Conservation (phyloP, 2,888 invertebrate species). For the Ferrisia virgata region DNA sequence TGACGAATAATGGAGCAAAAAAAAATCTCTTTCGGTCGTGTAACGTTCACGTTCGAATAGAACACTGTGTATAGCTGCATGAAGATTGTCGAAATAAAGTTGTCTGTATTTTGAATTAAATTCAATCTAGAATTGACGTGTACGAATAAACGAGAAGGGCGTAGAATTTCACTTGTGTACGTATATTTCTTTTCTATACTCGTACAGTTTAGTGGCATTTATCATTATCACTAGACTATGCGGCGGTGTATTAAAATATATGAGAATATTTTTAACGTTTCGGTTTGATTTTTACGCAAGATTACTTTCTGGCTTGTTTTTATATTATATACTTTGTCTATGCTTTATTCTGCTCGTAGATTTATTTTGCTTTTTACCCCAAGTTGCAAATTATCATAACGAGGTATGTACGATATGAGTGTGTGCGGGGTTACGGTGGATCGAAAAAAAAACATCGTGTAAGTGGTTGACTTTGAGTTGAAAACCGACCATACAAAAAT, state of each 20-base stretch:
- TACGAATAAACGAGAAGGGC: not conserved
- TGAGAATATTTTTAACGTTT: conserved; percentile 10
- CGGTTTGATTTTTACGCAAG: conserved; percentile 27
- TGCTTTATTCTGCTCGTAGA: not conserved
- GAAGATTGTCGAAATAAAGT: not conserved
- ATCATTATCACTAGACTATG: too few relatives aligned
- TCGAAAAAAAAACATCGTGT: too few relatives aligned
- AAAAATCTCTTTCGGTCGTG: not conserved
- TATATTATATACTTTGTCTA: not conserved
- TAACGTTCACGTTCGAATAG: not conserved
- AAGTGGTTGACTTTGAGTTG: too few relatives aligned
- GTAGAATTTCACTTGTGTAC: not conserved
- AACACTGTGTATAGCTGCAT: not conserved
- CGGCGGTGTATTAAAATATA: not conserved
- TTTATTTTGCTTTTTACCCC: not conserved
- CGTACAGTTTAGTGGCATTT: not conserved
- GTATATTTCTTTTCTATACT: not conserved
- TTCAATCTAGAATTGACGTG: not conserved
- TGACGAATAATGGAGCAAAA: not conserved
- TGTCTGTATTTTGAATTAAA: conserved; percentile 12
- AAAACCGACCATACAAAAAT: too few relatives aligned
- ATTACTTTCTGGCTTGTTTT: not conserved
- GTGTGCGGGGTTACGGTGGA: too few relatives aligned
- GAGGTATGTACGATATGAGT: too few relatives aligned
- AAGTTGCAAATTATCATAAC: not conserved